Evolutionary conservation across 2,888 invertebrate species (phyloP).

Genomic region (Stegana nigrithorax): DNA sequence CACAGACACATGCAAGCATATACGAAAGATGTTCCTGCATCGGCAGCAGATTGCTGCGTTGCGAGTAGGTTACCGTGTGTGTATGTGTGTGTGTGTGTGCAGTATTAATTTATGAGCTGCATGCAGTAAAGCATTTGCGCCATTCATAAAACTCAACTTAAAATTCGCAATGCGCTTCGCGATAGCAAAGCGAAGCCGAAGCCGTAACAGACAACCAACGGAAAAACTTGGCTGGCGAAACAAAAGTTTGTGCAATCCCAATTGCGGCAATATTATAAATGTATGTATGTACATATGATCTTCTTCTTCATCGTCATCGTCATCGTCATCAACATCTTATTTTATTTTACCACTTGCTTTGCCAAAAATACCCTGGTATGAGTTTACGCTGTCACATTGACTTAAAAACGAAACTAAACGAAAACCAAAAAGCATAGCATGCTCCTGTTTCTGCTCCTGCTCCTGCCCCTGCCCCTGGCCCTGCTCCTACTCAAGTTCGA

Average conservation of each 20-base stretch:
- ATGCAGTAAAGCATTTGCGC: neutral
- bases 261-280: too few species aligned
- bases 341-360: neutral
- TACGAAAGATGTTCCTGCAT: conserved; percentile 34
- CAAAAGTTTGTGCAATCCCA: neutral
- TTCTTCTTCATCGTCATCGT: neutral
- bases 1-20: conserved; percentile 23
- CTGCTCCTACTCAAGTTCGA: too few species aligned
- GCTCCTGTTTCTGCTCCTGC: too few species aligned
- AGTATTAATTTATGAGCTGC: conserved; percentile 24
- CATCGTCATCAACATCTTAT: too few species aligned
- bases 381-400: conserved; percentile 1
- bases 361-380: neutral
- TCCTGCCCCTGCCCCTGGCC: too few species aligned
- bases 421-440: neutral
- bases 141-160: neutral
- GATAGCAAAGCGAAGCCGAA: too few species aligned
- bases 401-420: too few species aligned
- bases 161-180: too few species aligned
- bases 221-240: conserved; percentile 5
- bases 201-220: neutral
- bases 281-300: too few species aligned
- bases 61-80: conserved; percentile 5
- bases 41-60: conserved; percentile 32
- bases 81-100: neutral